Conservation (phyloP, 2,888 invertebrate genomes). For the Encarsia formosa region DNA sequence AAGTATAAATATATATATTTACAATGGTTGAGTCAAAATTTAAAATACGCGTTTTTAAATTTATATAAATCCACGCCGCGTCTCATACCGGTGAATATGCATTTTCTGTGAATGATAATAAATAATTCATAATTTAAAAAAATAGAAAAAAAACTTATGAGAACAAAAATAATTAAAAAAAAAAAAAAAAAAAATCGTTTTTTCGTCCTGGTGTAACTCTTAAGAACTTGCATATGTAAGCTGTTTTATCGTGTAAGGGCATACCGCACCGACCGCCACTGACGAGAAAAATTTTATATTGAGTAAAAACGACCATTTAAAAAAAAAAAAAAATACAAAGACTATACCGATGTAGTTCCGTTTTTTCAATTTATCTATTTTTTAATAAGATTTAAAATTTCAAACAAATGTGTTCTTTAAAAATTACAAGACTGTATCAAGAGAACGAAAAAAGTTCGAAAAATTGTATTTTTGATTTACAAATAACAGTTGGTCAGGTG, state of each 20-base stretch:
- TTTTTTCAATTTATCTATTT: too few species aligned
- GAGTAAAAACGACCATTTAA: too few species aligned
- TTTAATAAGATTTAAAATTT: too few species aligned
- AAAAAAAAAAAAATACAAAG: too few species aligned
- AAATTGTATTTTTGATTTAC: too few species aligned
- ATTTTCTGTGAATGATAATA: constrained; percentile 23
- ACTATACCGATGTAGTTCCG: too few species aligned
- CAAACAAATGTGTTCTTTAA: too few species aligned
- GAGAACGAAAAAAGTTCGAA: background rate
- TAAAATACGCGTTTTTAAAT: background rate
- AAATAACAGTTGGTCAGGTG: background rate
- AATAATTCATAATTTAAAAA: constrained; percentile 8
- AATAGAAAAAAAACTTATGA: background rate
- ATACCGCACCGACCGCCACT: background rate
- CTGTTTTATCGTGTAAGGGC: too few species aligned
- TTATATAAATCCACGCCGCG: constrained; percentile 10
- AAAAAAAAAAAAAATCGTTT: constrained; percentile 6
- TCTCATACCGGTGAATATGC: constrained; percentile 5
- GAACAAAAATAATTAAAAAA: background rate
- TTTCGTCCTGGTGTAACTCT: constrained; percentile 13
- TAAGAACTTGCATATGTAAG: background rate
- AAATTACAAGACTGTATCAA: too few species aligned
- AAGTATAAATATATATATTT: background rate
- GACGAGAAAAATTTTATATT: too few species aligned
- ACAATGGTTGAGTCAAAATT: background rate